A percentile compares a stretch with the other conserved stretches of the same genome.
phyloP scores from a whole-genome alignment of 1,140 invertebrate genomes.

The Laupala kohalensis region DNA sequence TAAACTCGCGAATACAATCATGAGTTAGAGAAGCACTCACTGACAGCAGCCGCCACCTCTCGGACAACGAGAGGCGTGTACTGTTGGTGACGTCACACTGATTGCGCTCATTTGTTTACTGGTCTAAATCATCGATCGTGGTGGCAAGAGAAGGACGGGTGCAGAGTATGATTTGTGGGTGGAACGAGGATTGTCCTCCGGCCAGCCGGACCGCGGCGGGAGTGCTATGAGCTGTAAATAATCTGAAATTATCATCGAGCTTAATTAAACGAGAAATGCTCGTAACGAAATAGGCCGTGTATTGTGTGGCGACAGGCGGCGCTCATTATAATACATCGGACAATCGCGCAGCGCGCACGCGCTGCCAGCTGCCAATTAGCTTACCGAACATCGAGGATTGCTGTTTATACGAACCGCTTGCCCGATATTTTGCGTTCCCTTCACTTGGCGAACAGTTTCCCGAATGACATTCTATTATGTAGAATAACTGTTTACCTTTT shows the following conservation, averaged over 20 bases:
- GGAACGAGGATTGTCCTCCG: too few relatives aligned
- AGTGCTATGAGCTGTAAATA: neutral
- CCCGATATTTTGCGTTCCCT: neutral
- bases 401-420: neutral
- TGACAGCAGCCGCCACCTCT: too few relatives aligned
- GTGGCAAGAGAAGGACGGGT: neutral
- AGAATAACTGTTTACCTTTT: too few relatives aligned
- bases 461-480: too few relatives aligned
- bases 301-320: neutral
- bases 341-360: too few relatives aligned
- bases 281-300: neutral
- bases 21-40: too few relatives aligned
- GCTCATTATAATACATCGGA: neutral
- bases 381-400: neutral
- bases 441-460: too few relatives aligned
- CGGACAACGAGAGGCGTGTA: too few relatives aligned
- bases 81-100: neutral
- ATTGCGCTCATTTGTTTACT: neutral
- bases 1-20: too few relatives aligned
- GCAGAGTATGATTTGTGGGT: neutral
- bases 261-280: neutral
- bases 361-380: neutral
- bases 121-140: too few relatives aligned
- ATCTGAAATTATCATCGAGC: neutral
- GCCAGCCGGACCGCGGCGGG: neutral